These are phyloP conservation scores for Pogona vitticeps DNA, from an alignment of 2,113 vertebrate species.

Conservation along the genomic window DNA sequence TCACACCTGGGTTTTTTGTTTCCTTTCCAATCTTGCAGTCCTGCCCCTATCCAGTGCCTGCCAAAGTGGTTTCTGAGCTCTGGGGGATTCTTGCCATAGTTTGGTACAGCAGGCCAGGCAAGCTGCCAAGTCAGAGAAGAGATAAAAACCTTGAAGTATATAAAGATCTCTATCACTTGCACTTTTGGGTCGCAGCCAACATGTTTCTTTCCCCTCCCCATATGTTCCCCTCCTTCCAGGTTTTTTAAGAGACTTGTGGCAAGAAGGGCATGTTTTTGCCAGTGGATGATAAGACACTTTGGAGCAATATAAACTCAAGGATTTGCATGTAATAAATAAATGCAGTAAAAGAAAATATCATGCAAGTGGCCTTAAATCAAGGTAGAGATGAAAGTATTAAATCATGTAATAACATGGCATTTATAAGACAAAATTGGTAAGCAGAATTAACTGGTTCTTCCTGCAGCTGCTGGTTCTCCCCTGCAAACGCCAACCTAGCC, in stretches of 20 bases:
- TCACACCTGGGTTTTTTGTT: constrained; percentile 4
- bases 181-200: background rate
- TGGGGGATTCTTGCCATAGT: background rate
- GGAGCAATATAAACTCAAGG: background rate
- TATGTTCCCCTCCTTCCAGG: background rate
- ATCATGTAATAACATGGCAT: background rate
- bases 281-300: background rate
- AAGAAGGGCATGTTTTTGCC: background rate
- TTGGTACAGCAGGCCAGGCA: background rate
- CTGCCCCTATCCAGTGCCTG: background rate
- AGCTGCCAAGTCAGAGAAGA: constrained; percentile 10
- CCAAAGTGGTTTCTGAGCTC: background rate
- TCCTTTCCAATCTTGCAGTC: background rate
- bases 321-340: background rate
- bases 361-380: background rate
- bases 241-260: background rate
- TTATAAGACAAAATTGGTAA: background rate
- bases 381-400: background rate
- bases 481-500: background rate
- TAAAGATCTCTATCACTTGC: constrained; percentile 8
- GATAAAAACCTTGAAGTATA: constrained; percentile 4
- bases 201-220: background rate
- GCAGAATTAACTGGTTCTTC: too few relatives aligned
- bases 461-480: background rate
- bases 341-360: background rate